A percentile compares a stretch with the other conserved stretches of the same genome.
Evolutionary conservation across 2,888 invertebrate genomes (phyloP).

Genomic region (Coelopa pilipes): DNA sequence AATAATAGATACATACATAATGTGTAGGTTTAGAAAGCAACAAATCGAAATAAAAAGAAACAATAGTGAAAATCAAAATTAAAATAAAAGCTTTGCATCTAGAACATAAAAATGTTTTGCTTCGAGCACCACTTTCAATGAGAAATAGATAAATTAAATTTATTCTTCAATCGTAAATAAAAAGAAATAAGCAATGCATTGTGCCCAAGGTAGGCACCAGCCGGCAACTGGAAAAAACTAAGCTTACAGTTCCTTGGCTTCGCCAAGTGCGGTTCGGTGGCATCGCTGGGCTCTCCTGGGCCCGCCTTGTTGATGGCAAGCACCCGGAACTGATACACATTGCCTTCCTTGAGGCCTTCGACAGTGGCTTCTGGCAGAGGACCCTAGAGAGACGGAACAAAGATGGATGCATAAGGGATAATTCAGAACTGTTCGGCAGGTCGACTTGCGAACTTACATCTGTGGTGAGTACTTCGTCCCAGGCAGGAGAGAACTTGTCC

Average conservation of each 20-base stretch:
- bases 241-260: conserved; percentile 86
- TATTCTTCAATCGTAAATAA: neutral
- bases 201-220: neutral
- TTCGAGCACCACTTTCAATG: neutral
- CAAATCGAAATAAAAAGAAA: conserved; percentile 2
- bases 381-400: conserved; percentile 67
- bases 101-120: neutral
- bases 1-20: neutral
- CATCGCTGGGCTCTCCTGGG: conserved; percentile 88
- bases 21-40: neutral
- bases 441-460: conserved; percentile 39
- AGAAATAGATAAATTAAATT: neutral
- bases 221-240: conserved; percentile 4
- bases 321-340: conserved; percentile 95
- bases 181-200: conserved; percentile 26
- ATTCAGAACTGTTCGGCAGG: neutral
- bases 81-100: conserved; percentile 41
- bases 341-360: conserved; percentile 87
- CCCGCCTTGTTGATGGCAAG: conserved; percentile 95
- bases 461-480: conserved; percentile 81
- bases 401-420: conserved; percentile 39
- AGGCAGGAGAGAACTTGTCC: conserved; percentile 84
- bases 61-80: neutral
- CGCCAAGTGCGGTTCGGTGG: conserved; percentile 86
- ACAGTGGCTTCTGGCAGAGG: conserved; percentile 85